phyloP scores from a whole-genome alignment of 2,888 invertebrate species.

The Acanthococcus lagerstroemiae region DNA sequence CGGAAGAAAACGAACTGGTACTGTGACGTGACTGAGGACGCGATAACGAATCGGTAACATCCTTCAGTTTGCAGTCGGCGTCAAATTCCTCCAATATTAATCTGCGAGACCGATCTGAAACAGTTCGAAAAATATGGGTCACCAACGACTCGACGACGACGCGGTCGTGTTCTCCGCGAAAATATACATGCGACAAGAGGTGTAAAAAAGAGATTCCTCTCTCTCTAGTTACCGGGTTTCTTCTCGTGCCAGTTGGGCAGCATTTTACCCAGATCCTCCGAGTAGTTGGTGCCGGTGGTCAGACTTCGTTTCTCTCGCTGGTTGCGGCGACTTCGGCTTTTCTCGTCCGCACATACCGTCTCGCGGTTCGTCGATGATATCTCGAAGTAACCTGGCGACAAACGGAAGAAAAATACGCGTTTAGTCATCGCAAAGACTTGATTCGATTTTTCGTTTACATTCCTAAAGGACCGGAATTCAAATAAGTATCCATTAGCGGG shows the following conservation, averaged over 20 bases:
- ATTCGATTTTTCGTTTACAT: background rate
- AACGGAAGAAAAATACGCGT: background rate
- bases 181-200: background rate
- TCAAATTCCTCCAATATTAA: slow-evolving; percentile 44
- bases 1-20: slow-evolving; percentile 33
- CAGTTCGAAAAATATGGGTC: background rate
- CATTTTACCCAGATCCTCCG: slow-evolving; percentile 18
- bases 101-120: slow-evolving; percentile 41
- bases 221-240: slow-evolving; percentile 14
- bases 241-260: slow-evolving; percentile 21
- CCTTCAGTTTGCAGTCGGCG: slow-evolving; percentile 52
- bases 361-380: slow-evolving; percentile 14
- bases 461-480: too few relatives aligned
- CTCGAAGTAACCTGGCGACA: slow-evolving; percentile 13
- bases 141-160: background rate
- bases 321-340: background rate
- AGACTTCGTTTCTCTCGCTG: slow-evolving; percentile 17
- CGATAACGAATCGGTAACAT: slow-evolving; percentile 73
- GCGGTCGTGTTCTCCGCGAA: background rate
- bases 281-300: slow-evolving; percentile 1
- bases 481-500: too few relatives aligned
- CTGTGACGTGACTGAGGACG: slow-evolving; percentile 45
- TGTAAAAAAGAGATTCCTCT: too few relatives aligned
- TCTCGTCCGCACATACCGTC: slow-evolving; percentile 9
- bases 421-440: background rate